Conservation (phyloP, 2,888 invertebrate species). For the Chrysolina americana region DNA sequence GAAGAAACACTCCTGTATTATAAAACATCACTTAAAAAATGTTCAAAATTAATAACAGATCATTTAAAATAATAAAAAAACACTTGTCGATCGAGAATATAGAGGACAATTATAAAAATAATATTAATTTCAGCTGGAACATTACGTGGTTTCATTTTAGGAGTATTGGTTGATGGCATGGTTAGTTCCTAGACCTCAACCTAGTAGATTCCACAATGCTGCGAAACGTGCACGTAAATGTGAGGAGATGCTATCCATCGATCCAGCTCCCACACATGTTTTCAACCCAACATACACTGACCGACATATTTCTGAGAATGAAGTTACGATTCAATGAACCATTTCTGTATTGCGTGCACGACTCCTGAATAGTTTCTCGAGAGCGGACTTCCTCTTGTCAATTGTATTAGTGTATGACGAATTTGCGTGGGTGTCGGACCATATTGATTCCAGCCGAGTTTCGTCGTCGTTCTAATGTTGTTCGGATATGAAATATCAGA, state of each 20-base stretch:
- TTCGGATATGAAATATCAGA: not conserved
- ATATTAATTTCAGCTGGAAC: too few species aligned
- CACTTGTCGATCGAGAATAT: too few species aligned
- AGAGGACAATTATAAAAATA: too few species aligned
- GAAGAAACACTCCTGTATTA: too few species aligned
- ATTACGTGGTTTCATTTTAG: too few species aligned
- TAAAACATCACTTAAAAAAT: too few species aligned
- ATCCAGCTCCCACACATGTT: not conserved
- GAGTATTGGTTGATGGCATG: too few species aligned
- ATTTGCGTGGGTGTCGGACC: not conserved
- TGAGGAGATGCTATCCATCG: not conserved
- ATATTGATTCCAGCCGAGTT: slow-evolving; percentile 1
- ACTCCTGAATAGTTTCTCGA: slow-evolving; percentile 7
- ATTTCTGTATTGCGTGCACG: not conserved
- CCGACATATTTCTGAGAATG: not conserved
- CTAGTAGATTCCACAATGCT: too few species aligned
- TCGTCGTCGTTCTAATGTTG: not conserved
- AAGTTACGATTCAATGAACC: slow-evolving; percentile 4
- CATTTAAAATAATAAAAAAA: too few species aligned
- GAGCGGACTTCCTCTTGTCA: slow-evolving; percentile 6
- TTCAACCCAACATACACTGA: not conserved
- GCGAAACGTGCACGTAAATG: too few species aligned
- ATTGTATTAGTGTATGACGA: not conserved
- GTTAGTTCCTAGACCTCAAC: too few species aligned
- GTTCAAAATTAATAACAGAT: too few species aligned